phyloP scores from a whole-genome alignment of 1,140 invertebrate species.

The Muscidifurax raptorellus region DNA sequence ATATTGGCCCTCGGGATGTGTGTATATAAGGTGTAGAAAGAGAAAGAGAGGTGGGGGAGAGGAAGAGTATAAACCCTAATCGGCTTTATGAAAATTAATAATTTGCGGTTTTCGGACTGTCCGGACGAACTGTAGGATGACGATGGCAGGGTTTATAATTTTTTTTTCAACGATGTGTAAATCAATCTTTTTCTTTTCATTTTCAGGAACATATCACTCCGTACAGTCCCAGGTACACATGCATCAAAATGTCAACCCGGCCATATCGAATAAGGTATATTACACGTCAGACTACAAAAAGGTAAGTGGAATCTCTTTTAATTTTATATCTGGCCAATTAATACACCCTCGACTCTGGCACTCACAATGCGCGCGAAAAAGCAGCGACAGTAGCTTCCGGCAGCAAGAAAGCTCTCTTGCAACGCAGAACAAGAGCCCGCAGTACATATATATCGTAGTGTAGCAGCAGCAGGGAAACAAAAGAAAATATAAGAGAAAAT shows the following conservation, averaged over 20 bases:
- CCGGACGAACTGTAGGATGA: background rate
- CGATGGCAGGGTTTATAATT: too few species aligned
- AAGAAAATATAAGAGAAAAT: slow-evolving; percentile 42
- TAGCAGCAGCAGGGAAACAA: slow-evolving; percentile 4
- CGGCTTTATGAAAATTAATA: slow-evolving; percentile 48
- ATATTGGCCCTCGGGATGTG: slow-evolving; percentile 26
- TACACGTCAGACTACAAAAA: too few species aligned
- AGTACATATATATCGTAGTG: too few species aligned
- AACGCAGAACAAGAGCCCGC: background rate
- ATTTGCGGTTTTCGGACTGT: slow-evolving; percentile 39
- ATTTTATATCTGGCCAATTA: background rate
- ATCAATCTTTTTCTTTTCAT: too few species aligned
- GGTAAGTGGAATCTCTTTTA: too few species aligned
- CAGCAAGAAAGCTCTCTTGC: background rate
- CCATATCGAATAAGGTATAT: too few species aligned
- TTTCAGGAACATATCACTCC: too few species aligned
- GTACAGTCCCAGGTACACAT: too few species aligned
- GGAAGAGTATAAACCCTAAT: slow-evolving; percentile 20
- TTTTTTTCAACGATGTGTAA: too few species aligned
- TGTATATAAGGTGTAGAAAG: background rate
- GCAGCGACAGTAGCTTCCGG: background rate
- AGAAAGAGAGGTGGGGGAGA: too few species aligned
- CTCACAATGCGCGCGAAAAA: background rate
- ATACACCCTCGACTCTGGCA: background rate
- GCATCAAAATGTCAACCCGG: too few species aligned